Evolutionary conservation across 2,888 invertebrate species (phyloP).

Genomic region (Drosophila incognita): DNA sequence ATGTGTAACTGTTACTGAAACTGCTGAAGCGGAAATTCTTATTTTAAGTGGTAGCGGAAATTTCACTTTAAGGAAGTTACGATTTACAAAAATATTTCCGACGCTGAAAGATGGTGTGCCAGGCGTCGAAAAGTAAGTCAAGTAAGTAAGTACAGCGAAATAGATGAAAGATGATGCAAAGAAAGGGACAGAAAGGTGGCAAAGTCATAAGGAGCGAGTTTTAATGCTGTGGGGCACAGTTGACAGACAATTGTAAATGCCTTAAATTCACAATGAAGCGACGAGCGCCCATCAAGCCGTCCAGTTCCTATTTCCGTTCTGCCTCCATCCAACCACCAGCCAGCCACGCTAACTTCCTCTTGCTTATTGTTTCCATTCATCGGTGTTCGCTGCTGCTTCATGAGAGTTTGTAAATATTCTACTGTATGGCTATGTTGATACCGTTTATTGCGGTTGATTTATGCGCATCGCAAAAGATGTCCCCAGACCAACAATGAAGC

Average conservation of each 20-base stretch:
- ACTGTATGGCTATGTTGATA: slow-evolving; percentile 59
- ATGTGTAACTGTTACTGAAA: slow-evolving; percentile 49
- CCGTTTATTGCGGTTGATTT: slow-evolving; percentile 72
- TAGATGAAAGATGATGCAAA: background rate
- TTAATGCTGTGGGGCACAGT: slow-evolving; percentile 14
- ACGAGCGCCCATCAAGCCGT: slow-evolving; percentile 9
- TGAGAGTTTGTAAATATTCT: slow-evolving; percentile 68
- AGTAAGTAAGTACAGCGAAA: background rate
- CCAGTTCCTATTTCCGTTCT: slow-evolving; percentile 15
- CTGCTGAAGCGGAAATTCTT: slow-evolving; percentile 73
- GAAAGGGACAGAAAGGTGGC: slow-evolving; percentile 1
- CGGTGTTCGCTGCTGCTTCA: slow-evolving; percentile 12
- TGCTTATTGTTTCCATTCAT: slow-evolving; percentile 20
- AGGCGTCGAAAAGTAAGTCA: background rate
- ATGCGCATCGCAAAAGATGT: slow-evolving; percentile 51
- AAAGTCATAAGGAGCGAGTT: background rate
- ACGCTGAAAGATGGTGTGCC: slow-evolving; percentile 43
- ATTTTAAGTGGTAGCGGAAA: slow-evolving; percentile 78
- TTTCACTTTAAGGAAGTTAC: slow-evolving; percentile 74
- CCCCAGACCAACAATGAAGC: slow-evolving; percentile 35
- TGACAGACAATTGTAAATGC: slow-evolving; percentile 50
- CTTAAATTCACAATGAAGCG: slow-evolving; percentile 50
- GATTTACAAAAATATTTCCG: slow-evolving; percentile 78
- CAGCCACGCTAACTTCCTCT: too few relatives aligned
- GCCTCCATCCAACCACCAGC: background rate